Evolutionary conservation across 2,888 invertebrate genomes (phyloP), one percentile per base, ranked within the genome.

Genomic region (Stenchaetothrips biformis): DNA sequence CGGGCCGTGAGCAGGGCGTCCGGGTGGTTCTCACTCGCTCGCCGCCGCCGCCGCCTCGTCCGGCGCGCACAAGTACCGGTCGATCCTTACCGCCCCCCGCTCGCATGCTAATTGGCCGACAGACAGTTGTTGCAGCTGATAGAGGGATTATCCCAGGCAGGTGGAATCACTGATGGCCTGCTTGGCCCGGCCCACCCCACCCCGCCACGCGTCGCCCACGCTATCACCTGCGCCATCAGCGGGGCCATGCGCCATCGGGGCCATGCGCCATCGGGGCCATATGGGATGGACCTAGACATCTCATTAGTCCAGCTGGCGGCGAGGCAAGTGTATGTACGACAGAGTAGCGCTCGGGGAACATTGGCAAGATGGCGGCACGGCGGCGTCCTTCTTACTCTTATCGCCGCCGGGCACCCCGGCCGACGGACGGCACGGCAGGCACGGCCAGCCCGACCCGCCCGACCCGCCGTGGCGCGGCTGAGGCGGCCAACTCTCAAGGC

Each of bases 351-450:
- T 37, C 37, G 37, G 4, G 37, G 37, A 37, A 37, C 37, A 37
- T 37, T 37, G 37, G 37, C 37, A 37, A 37, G 37, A 37, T 37
- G 37, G 37, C 37, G 37, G 37, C 37, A 2, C 37, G 37, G 37
- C 37, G 37, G 37, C 37, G 37, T 37, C 37, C 37, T 37, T 48
- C 53, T 9, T 79, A 53, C 11, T 53, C 49, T 25, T 86, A 82
- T 90, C 85, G 87, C 90, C 86, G 88, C 90, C 86, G 86, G 90
- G 84, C 84, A 86, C 9, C 86, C 85, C 48, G 82, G 82, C n/a
- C 83, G 83, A 18, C 82, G 81, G 53, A 83, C 82, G 27, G 82
- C 83, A n/a, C 37, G 37, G 37, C 37, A 82, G 27, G 82, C 83
- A n/a, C 37, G 37, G 37, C 37, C 37, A 37, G 37, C 37, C 37